These are phyloP conservation scores for Ophonus ardosiacus DNA, from an alignment of 2,888 invertebrate species.

Conservation along the genomic window DNA sequence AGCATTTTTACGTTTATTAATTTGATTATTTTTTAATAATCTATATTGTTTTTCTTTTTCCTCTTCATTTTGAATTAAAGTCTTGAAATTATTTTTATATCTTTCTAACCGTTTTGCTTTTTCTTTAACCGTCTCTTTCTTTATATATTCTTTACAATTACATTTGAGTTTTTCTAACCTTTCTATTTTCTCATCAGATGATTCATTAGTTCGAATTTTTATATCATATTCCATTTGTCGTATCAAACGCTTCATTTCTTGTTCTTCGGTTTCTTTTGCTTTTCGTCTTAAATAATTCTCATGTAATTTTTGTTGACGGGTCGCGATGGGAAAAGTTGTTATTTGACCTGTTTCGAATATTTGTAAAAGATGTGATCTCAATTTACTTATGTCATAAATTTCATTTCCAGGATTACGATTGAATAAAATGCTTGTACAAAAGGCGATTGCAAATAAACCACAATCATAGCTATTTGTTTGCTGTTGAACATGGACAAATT, in stretches of 20 bases:
- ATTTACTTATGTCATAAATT: neutral
- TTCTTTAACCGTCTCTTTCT: neutral
- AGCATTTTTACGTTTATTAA: neutral
- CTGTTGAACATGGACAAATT: neutral
- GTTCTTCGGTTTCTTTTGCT: neutral
- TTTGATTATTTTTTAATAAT: neutral
- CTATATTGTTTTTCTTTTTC: neutral
- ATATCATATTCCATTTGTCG: neutral
- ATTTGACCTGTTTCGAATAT: neutral
- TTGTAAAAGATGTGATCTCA: neutral
- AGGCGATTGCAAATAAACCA: conserved; percentile 13
- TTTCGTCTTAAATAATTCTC: neutral
- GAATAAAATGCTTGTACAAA: neutral
- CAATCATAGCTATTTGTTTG: conserved; percentile 1
- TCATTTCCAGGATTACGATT: neutral
- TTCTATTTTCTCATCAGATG: neutral
- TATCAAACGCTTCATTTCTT: neutral
- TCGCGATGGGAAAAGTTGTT: neutral
- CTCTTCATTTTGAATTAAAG: neutral
- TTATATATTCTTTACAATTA: too few relatives aligned
- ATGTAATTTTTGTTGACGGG: neutral
- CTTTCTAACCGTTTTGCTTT: neutral
- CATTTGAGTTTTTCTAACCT: neutral
- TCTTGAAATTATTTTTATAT: neutral
- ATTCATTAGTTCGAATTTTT: neutral